Conservation (phyloP, 2,113 vertebrate genomes). For the rat (Rattus norvegicus) region GRCr8 NC_086023.1:168208501-168209000, state of each 20-base stretch:
- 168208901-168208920: not conserved
- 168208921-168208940: rapidly evolving
- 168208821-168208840: not conserved
- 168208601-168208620: no score
- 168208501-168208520: rapidly evolving
- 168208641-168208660: not conserved
- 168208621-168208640: not conserved
- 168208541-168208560: not conserved
- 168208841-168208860: not conserved
- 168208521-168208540: not conserved
- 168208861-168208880: not conserved
- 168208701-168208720: not conserved
- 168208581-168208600: not conserved
- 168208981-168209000: not conserved
- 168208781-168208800: not conserved
- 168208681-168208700: not conserved
- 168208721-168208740: not conserved
- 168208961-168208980: not conserved
- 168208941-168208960: not conserved
- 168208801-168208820: not conserved
- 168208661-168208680: not conserved
- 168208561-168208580: rapidly evolving
- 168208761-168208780: rapidly evolving
- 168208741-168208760: not conserved
- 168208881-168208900: not conserved